phyloP scores from a whole-genome alignment of 2,888 invertebrate genomes.

The Marronus borbonicus region DNA sequence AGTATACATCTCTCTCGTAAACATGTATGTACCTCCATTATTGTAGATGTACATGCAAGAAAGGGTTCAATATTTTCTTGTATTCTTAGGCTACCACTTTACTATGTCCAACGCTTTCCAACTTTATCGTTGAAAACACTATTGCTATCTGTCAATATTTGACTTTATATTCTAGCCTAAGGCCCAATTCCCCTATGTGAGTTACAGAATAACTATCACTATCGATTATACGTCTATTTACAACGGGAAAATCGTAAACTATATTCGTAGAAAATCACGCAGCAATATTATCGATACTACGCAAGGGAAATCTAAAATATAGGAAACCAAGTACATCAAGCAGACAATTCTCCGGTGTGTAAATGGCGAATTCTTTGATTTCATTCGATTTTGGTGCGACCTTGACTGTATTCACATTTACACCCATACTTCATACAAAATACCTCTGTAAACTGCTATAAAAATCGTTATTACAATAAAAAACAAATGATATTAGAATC shows the following conservation, averaged over 20 bases:
- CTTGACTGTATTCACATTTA: no score
- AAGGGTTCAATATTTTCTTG: no score
- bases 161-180: not conserved
- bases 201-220: not conserved
- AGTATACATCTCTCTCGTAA: no score
- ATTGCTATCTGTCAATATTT: constrained; percentile 14
- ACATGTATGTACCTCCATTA: no score
- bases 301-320: constrained; percentile 39
- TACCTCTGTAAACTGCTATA: no score
- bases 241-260: not conserved
- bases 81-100: no score
- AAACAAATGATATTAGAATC: no score
- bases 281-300: not conserved
- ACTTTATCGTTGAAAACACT: not conserved
- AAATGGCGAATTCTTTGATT: no score
- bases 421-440: no score
- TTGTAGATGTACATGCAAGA: no score
- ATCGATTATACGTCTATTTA: constrained; percentile 21
- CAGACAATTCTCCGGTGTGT: not conserved
- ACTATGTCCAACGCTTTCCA: not conserved
- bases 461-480: no score
- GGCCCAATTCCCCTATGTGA: not conserved
- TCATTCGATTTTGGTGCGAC: no score
- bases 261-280: constrained; percentile 10
- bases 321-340: not conserved